Evolutionary conservation across 2,797 vertebrate genomes (phyloP).

Genomic region (Selene dorsalis): DNA sequence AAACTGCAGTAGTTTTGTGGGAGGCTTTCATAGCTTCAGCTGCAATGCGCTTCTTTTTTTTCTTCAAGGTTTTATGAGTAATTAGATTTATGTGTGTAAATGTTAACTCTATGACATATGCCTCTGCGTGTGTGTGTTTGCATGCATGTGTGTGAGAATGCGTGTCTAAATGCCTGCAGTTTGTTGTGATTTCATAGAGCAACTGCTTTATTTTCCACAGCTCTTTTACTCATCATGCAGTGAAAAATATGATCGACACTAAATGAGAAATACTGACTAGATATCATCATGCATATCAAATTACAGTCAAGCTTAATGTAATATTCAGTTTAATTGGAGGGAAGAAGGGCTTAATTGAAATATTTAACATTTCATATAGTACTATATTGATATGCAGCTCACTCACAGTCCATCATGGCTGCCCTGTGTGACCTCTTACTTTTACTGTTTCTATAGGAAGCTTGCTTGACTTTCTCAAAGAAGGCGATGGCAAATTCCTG

Average conservation of each 20-base stretch:
- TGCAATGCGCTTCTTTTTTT: slow-evolving; percentile 33
- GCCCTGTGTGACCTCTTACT: slow-evolving; percentile 22
- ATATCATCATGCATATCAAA: background rate
- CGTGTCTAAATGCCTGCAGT: slow-evolving; percentile 13
- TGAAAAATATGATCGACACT: background rate
- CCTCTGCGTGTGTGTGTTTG: slow-evolving; percentile 12
- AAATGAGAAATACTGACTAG: slow-evolving; percentile 20
- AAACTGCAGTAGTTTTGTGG: slow-evolving; percentile 66
- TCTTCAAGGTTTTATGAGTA: slow-evolving; percentile 36
- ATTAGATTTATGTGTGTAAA: slow-evolving; percentile 59
- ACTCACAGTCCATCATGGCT: background rate
- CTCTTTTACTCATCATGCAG: slow-evolving; percentile 6
- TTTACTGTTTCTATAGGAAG: slow-evolving; percentile 85
- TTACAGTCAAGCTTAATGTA: slow-evolving; percentile 20
- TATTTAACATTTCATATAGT: slow-evolving; percentile 23
- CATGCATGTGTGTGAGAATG: slow-evolving; percentile 1
- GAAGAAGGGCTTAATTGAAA: slow-evolving; percentile 5
- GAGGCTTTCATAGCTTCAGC: slow-evolving; percentile 55
- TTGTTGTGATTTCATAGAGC: slow-evolving; percentile 27
- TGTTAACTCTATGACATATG: slow-evolving; percentile 41
- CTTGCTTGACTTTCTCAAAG: slow-evolving; percentile 95
- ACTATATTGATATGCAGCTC: slow-evolving; percentile 36
- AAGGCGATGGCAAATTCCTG: slow-evolving; percentile 94
- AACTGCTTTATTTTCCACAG: slow-evolving; percentile 12
- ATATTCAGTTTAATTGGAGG: slow-evolving; percentile 40